Conservation (phyloP, 2,113 vertebrate species). For the Chaetodon trifascialis region DNA sequence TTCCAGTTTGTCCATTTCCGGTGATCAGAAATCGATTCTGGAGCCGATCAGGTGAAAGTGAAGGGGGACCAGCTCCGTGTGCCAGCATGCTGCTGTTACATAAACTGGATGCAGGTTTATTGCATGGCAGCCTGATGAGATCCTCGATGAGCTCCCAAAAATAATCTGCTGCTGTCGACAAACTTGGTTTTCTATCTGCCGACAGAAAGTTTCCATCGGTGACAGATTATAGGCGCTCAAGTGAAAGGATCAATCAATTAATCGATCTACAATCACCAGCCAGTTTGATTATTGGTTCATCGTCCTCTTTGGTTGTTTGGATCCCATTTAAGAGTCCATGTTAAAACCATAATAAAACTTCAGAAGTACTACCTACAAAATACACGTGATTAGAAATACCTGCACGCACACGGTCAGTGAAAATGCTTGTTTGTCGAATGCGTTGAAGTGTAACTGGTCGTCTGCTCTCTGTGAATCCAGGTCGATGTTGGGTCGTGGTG, state of each 20-base stretch:
- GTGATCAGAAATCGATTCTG: not conserved
- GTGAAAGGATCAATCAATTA: too few relatives aligned
- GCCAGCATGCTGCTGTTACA: slow-evolving; percentile 33
- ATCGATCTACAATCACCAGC: too few relatives aligned
- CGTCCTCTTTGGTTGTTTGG: too few relatives aligned
- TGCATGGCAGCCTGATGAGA: slow-evolving; percentile 7
- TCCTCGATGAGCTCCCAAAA: not conserved
- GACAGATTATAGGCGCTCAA: too few relatives aligned
- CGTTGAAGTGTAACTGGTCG: not conserved
- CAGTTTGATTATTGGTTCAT: too few relatives aligned
- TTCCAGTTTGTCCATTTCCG: not conserved
- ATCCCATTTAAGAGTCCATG: not conserved
- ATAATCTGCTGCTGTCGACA: not conserved
- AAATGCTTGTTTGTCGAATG: not conserved
- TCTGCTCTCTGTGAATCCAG: slow-evolving; percentile 55
- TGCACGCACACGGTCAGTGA: too few relatives aligned
- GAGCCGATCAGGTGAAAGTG: not conserved
- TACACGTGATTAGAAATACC: too few relatives aligned
- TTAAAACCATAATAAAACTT: not conserved
- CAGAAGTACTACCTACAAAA: not conserved
- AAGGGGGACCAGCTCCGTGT: not conserved
- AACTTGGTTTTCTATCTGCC: not conserved
- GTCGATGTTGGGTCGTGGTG: slow-evolving; percentile 91
- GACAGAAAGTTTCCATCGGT: too few relatives aligned
- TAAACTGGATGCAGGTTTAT: slow-evolving; percentile 52